Conservation (phyloP, 2,113 vertebrate genomes). For the Malurus elegans region DNA sequence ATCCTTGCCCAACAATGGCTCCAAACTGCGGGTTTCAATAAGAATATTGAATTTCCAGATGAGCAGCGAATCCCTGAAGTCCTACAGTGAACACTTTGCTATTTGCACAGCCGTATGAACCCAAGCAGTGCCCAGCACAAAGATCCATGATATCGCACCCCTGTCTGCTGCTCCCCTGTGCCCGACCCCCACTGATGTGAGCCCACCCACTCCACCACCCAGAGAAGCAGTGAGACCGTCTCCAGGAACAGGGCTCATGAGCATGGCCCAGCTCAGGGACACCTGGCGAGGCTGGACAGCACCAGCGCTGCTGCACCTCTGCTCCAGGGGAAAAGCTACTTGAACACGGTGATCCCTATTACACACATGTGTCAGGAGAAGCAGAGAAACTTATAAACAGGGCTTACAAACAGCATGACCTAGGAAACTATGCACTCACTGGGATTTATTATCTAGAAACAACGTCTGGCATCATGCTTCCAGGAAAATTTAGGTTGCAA, state of each 20-base stretch:
- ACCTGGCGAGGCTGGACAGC: accelerated
- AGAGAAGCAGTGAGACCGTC: not conserved
- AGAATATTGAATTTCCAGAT: not conserved
- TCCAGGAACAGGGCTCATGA: accelerated
- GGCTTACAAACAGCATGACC: not conserved
- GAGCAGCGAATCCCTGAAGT: not conserved
- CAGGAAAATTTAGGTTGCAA: conserved; percentile 30
- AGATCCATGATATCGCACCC: accelerated
- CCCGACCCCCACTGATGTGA: accelerated
- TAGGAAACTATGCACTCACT: not conserved
- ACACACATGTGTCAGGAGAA: not conserved
- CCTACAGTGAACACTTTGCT: not conserved
- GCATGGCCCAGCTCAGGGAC: not conserved
- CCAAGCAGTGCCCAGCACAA: not conserved
- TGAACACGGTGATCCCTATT: accelerated
- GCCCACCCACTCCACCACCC: not conserved
- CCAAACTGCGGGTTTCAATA: not conserved
- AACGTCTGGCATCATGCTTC: not conserved
- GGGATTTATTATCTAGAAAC: conserved; percentile 44
- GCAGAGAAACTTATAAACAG: not conserved
- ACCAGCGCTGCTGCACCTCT: not conserved
- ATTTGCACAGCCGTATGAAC: accelerated
- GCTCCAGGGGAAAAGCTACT: not conserved
- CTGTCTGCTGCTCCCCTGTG: not conserved
- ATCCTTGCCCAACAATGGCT: not conserved